Base-by-base conservation (phyloP, 1,140 invertebrate species). In the Apis dorsata region DNA sequence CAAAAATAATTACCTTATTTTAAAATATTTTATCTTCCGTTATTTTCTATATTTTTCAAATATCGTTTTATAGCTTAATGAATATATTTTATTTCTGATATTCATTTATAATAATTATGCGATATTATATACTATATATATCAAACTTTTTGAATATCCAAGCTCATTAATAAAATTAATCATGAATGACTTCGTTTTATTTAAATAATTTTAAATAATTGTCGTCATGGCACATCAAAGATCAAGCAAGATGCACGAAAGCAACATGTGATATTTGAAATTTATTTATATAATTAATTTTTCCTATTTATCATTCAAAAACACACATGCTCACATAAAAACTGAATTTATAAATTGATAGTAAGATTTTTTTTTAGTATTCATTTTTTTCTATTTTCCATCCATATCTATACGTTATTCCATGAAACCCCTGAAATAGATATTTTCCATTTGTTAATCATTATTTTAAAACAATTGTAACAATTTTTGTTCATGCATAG, bases 171-270 rank as follows among this genome's bases (percentile, higher is more conserved):
- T 0, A 44, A 65, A 9, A 15, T 70, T 21, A 68, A 44, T 68
- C 17, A 49, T 4, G 19, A 44, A 44, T 44, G 34, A 44, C 0
- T 74, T 51, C 15, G 8, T 51, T 0, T 49, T 2, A 2, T 28
- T 28, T 15, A 72, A 28, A 21, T 55, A 10, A 55, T 8, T 34
- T 21, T n/a, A 55, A 72, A 1, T 19, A 12, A 24, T 71, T 55
- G 0, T 72, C 10, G 49, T 72, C 73, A 81, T 76, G 79, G 79
- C 73, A 76, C 79, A 51, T 28, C 15, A 15, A 53, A 59, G 28
- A 71, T 71, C 8, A 17, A 71, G 7, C 44, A 79, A n/a, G 5
- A 53, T 53, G 24, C 51, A 71, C 17, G 12, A 79, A 71, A 15
- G 44, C 59, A 51, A 78, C 19, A 55, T 4, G 8, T 69, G 19